phyloP scores from a whole-genome alignment of 2,113 vertebrate species.

The Charina bottae region DNA sequence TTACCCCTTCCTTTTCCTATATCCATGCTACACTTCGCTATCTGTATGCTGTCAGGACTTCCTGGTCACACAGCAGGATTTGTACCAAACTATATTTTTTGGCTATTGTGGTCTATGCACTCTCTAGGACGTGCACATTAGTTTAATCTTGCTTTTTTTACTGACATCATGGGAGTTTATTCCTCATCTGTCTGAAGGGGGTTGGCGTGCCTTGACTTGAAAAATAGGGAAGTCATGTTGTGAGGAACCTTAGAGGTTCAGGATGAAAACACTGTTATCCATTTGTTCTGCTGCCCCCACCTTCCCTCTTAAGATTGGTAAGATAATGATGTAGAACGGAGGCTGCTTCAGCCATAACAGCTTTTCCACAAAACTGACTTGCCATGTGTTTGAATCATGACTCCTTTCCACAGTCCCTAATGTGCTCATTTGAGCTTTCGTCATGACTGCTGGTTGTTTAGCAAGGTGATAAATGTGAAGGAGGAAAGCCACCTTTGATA shows the following conservation, averaged over 20 bases:
- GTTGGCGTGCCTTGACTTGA: constrained; percentile 73
- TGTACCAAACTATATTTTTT: constrained; percentile 79
- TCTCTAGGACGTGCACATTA: constrained; percentile 76
- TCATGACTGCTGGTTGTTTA: constrained; percentile 64
- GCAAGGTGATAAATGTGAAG: constrained; percentile 38
- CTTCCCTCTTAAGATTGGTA: constrained; percentile 62
- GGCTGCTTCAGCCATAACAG: constrained; percentile 59
- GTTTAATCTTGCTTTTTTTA: constrained; percentile 75
- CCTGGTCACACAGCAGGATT: constrained; percentile 73
- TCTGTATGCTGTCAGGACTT: constrained; percentile 70
- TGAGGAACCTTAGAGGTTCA: constrained; percentile 70
- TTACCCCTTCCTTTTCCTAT: constrained; percentile 43
- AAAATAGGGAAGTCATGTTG: constrained; percentile 65
- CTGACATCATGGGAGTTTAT: constrained; percentile 80
- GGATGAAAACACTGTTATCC: constrained; percentile 77
- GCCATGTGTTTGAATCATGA: constrained; percentile 55
- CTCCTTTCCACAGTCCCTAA: constrained; percentile 46
- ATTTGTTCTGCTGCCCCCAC: constrained; percentile 66
- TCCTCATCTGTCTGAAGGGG: constrained; percentile 73
- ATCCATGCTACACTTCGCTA: constrained; percentile 65
- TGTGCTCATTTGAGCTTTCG: constrained; percentile 53
- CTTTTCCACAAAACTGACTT: constrained; percentile 58
- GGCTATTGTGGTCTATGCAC: constrained; percentile 72
- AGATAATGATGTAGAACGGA: constrained; percentile 72
- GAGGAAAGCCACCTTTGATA: constrained; percentile 49